Percentiles rank a stretch among this genome's conserved stretches.
phyloP scores from a whole-genome alignment of 2,797 vertebrate species.

The Danionella dracula region DNA sequence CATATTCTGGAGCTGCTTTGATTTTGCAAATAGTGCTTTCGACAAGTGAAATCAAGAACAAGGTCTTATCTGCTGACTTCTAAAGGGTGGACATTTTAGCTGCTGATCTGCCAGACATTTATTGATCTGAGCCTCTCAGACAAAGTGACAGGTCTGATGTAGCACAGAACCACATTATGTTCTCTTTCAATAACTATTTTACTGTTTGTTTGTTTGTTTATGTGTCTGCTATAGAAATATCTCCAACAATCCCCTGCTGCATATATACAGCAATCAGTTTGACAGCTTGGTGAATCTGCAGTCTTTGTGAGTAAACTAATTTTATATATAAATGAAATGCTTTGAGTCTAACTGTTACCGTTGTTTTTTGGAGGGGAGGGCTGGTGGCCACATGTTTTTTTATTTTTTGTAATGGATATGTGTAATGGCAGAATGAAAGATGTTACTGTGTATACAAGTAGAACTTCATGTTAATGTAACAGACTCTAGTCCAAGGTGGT shows the following conservation, averaged over 20 bases:
- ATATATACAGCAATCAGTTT: conserved; percentile 55
- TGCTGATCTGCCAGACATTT: neutral
- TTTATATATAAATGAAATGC: no score
- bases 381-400: no score
- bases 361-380: no score
- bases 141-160: conserved; percentile 6
- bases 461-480: no score
- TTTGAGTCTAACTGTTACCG: no score
- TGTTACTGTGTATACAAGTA: no score
- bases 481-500: no score
- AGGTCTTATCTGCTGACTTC: no score
- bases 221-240: conserved; percentile 57
- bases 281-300: conserved; percentile 59
- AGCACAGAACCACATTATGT: neutral
- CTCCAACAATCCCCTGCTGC: conserved; percentile 62
- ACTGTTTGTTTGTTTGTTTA: conserved; percentile 4
- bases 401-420: no score
- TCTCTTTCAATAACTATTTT: neutral
- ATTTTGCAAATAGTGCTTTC: neutral
- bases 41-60: no score
- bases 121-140: conserved; percentile 2
- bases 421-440: no score
- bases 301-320: conserved; percentile 63
- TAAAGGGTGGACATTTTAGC: no score
- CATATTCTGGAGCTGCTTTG: neutral